These are phyloP conservation scores for Trichechus manatus DNA, from an alignment of 2,113 vertebrate genomes.

Conservation along the genomic window DNA sequence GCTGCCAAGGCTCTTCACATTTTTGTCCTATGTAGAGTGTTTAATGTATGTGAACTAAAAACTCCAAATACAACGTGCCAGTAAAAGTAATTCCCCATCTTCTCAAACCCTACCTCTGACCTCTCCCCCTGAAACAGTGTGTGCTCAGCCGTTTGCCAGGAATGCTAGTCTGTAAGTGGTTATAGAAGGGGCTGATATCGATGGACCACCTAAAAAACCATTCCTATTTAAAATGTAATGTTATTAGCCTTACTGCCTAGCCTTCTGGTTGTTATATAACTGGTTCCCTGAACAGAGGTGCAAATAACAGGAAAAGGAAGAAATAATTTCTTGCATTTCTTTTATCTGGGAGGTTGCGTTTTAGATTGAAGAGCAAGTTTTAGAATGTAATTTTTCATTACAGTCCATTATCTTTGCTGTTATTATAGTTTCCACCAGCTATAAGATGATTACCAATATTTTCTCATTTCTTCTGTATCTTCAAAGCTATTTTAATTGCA, in stretches of 20 bases:
- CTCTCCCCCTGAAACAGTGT: neutral
- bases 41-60: conserved; percentile 22
- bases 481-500: conserved; percentile 14
- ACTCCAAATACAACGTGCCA: neutral
- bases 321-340: neutral
- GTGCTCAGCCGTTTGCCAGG: neutral
- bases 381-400: neutral
- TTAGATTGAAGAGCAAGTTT: neutral
- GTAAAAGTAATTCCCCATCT: neutral
- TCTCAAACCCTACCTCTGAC: neutral
- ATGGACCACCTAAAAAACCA: neutral
- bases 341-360: neutral
- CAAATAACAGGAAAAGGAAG: neutral
- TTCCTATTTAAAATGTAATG: neutral
- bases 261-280: neutral
- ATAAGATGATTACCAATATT: neutral
- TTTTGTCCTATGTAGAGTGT: neutral
- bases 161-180: neutral
- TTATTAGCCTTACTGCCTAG: neutral
- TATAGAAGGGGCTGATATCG: neutral
- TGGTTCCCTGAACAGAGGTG: neutral
- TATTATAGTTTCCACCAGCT: neutral
- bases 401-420: neutral
- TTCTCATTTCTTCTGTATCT: neutral
- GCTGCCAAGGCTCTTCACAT: neutral